Evolutionary conservation across 2,797 vertebrate species (phyloP).

Genomic region (Pseudochaenichthys georgianus): DNA sequence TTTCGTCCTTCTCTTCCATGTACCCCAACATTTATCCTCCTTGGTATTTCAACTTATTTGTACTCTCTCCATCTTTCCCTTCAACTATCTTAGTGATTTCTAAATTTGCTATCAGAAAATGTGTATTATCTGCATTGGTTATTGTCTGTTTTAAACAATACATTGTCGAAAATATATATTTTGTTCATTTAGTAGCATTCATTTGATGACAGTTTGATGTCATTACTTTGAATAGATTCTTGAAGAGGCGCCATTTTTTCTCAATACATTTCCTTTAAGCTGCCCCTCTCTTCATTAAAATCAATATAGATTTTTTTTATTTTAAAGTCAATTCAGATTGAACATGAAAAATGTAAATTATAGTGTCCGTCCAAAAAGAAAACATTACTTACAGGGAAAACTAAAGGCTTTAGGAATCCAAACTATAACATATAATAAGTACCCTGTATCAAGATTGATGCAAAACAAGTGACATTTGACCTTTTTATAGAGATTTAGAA

Average conservation of each 20-base stretch:
- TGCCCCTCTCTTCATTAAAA: constrained; percentile 47
- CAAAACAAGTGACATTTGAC: too few species aligned
- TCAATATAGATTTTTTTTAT: too few species aligned
- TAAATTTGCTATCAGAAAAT: constrained; percentile 8
- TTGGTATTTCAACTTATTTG: neutral
- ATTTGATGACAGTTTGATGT: constrained; percentile 44
- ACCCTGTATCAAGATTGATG: too few species aligned
- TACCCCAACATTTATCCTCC: neutral
- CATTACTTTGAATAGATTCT: constrained; percentile 47
- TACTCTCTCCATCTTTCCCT: neutral
- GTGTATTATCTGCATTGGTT: neutral
- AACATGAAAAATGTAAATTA: too few species aligned
- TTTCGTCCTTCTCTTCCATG: neutral
- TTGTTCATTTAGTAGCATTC: constrained; percentile 38
- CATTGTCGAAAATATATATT: too few species aligned
- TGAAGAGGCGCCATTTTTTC: constrained; percentile 27
- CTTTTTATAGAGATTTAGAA: too few species aligned
- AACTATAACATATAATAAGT: too few species aligned
- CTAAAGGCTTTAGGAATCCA: too few species aligned
- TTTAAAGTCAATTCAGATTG: too few species aligned
- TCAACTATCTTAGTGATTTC: neutral
- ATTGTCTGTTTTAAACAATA: constrained; percentile 1
- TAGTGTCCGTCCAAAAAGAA: too few species aligned
- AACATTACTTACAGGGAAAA: too few species aligned
- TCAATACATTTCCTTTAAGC: constrained; percentile 43